Conservation (phyloP, 2,797 vertebrate species). For the Martes flavigula region DNA sequence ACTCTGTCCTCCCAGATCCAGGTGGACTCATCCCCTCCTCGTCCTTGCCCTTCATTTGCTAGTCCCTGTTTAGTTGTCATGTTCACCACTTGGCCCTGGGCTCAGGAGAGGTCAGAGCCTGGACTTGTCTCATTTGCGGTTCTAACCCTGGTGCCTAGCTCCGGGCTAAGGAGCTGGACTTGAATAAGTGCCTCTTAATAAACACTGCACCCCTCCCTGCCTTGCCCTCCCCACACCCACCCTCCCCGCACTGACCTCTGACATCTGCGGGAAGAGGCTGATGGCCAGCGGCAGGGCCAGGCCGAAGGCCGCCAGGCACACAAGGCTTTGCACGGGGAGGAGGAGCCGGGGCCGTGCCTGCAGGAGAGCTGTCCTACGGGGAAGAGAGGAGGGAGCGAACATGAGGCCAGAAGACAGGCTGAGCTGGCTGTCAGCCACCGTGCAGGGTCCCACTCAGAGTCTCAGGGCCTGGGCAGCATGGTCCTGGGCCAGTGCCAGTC, state of each 20-base stretch:
- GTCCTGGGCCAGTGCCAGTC: background rate
- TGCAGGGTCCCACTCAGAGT: background rate
- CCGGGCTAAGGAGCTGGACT: background rate
- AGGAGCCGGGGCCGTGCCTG: constrained; percentile 87
- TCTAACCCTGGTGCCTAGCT: background rate
- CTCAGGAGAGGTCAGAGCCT: background rate
- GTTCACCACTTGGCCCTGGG: background rate
- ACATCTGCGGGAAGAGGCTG: constrained; percentile 97
- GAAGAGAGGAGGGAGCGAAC: background rate
- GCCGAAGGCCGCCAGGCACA: constrained; percentile 93
- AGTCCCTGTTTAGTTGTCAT: background rate
- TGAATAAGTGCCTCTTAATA: background rate
- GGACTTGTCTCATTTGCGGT: background rate
- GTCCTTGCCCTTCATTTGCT: background rate
- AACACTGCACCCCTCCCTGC: background rate
- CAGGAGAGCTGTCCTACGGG: constrained; percentile 89
- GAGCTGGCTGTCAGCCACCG: background rate
- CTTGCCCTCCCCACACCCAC: background rate
- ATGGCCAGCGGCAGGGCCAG: constrained; percentile 95
- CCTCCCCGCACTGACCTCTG: constrained; percentile 88
- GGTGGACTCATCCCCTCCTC: background rate
- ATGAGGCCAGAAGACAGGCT: background rate
- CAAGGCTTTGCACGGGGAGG: constrained; percentile 93
- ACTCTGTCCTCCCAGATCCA: background rate
- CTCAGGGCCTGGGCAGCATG: background rate